Evolutionary conservation across 2,888 invertebrate species (phyloP), one percentile per base, ranked within the genome.

Genomic region (Frankliniella intonsa): DNA sequence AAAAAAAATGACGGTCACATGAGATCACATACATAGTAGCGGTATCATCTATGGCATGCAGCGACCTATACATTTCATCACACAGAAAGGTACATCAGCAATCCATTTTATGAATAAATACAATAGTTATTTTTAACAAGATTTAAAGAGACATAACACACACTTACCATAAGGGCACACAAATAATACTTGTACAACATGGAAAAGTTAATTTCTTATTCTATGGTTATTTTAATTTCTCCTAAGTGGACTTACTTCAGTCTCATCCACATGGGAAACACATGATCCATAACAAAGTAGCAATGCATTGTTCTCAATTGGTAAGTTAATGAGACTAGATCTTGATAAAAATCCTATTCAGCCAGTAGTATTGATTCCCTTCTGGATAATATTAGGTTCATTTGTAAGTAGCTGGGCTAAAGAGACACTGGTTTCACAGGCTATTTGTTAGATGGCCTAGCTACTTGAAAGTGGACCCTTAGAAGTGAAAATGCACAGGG

Each of bases 161-260:
- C 69, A 76, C 69, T 76, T 76, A 76, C 69, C 69, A 25, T 76
- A 76, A 76, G 69, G 69, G 69, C 69, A 76, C 69, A 76, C 69
- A 76, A 76, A 76, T 76, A 76, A 76, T 76, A 76, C 69, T 76
- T 76, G 69, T 76, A 76, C 69, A 76, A 76, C 69, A 76, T 76
- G 69, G 69, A 76, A 76, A 76, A 76, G 69, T 76, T 76, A 76
- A 76, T 76, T 76, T 76, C 69, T 76, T 76, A 76, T 22, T 25
- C 69, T 76, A 76, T 76, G 69, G 69, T 76, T 76, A 76, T 10
- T 76, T 76, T 12, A 25, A 25, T 25, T 76, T 76, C 25, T 25
- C 69, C 69, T 76, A 76, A 76, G 69, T 76, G 69, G 69, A 76
- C 69, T 76, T 76, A 76, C 69, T 25, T 76, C 69, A 76, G 69